Conservation (phyloP, 1,140 invertebrate species). For the Rhynchophorus ferrugineus region DNA sequence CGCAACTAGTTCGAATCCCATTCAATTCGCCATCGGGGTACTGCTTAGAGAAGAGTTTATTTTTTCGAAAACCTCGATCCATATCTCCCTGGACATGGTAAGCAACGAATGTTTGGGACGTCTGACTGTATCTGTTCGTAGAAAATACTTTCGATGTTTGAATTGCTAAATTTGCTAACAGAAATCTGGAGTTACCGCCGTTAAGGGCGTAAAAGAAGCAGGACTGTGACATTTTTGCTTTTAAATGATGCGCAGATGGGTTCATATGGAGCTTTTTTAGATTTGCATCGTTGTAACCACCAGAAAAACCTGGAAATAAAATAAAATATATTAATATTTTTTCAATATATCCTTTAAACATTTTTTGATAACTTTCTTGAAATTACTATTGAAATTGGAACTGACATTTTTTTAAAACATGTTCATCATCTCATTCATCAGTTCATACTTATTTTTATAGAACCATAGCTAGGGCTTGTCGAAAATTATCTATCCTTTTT, state of each 20-base stretch:
- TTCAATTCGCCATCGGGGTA: background rate
- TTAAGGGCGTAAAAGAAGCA: background rate
- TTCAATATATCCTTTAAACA: too few relatives aligned
- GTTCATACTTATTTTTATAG: too few relatives aligned
- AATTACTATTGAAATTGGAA: too few relatives aligned
- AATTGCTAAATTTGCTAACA: constrained; percentile 4
- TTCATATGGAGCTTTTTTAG: background rate
- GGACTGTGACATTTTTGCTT: constrained; percentile 13
- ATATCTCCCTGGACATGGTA: background rate
- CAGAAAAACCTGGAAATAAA: background rate
- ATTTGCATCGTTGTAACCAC: background rate
- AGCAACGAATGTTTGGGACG: constrained; percentile 5
- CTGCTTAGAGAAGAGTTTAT: constrained; percentile 1
- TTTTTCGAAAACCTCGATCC: background rate
- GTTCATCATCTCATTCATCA: too few relatives aligned
- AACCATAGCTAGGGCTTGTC: too few relatives aligned
- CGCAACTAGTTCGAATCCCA: constrained; percentile 5
- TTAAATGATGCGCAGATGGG: constrained; percentile 1
- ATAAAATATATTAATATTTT: too few relatives aligned
- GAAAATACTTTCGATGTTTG: constrained; percentile 11
- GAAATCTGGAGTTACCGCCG: background rate
- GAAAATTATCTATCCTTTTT: too few relatives aligned
- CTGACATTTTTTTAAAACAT: too few relatives aligned
- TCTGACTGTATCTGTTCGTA: constrained; percentile 7
- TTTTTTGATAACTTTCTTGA: too few relatives aligned